A percentile compares a stretch with the other conserved stretches of the same genome.
Conservation (phyloP, 2,888 invertebrate genomes). For the Platycheirus albimanus region DNA sequence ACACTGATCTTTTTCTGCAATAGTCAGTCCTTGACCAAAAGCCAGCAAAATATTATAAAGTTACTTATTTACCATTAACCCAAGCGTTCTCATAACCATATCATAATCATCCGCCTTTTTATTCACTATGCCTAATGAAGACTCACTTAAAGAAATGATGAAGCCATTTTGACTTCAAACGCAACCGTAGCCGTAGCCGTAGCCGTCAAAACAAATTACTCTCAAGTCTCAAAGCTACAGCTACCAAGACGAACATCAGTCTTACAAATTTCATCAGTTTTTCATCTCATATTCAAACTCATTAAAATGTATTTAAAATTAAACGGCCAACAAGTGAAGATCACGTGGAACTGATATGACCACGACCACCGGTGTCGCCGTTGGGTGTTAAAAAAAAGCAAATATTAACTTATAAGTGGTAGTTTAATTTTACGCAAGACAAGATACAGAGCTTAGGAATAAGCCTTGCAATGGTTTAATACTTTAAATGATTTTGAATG, state of each 20-base stretch:
- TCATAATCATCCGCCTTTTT: conserved; percentile 8
- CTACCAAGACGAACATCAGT: neutral
- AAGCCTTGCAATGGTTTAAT: neutral
- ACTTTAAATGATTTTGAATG: conserved; percentile 7
- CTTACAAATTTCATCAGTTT: conserved; percentile 31
- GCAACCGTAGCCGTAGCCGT: neutral
- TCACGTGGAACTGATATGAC: neutral
- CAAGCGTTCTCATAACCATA: neutral
- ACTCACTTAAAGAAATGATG: neutral
- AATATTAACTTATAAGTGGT: neutral
- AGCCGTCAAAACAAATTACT: conserved; percentile 15
- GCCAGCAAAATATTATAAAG: neutral
- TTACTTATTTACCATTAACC: neutral
- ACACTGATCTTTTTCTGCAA: conserved; percentile 28
- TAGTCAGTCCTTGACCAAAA: conserved; percentile 36
- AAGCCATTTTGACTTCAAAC: conserved; percentile 7
- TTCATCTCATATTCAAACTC: conserved; percentile 9
- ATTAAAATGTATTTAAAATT: conserved; percentile 10
- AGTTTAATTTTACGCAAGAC: conserved; percentile 19
- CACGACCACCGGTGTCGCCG: neutral
- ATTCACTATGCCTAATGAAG: neutral
- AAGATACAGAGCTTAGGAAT: neutral
- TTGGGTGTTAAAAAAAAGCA: neutral
- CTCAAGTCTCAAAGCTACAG: neutral
- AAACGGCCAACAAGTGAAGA: neutral